Evolutionary conservation across 2,888 invertebrate species (phyloP), one percentile per base, ranked within the genome.

Genomic region (Leptothorax acervorum): DNA sequence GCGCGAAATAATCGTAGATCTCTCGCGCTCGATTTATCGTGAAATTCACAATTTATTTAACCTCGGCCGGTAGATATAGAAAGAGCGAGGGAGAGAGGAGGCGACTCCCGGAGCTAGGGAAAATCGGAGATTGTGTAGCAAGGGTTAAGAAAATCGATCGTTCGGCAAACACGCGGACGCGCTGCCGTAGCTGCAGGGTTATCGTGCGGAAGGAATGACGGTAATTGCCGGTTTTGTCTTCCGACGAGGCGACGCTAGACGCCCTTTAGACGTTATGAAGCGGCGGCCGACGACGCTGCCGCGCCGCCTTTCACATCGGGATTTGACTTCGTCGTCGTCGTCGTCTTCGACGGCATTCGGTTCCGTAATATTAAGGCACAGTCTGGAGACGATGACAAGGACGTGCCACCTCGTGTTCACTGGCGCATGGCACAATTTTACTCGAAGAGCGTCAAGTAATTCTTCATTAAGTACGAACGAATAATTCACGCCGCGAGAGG

Each of bases 381-480:
- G 70, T 53, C 68, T 74, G 68, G 63, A 55, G 74, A 55, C 71
- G 76, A 76, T 68, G 82, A 83, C 83, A 81, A 81, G 68, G 71
- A 83, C 71, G 83, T 68, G 71, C 78, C 76, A 68, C 70, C 82
- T 83, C 86, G 86, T 83, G 83, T 60, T 79, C 86, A 79, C 86
- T 86, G 83, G 78, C 66, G 83, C 86, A 79, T 86, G 63, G 70
- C 86, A 66, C 86, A 83, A 83, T 86, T 76, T 86, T 78, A 86
- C 82, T 76, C 65, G 79, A 79, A 83, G 75, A 75, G 83, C 86
- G 79, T 82, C 83, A 70, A 83, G 75, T 79, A 62, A 86, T 86
- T 78, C 86, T 86, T 76, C 82, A 76, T 79, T 79, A 79, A 79
- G 53, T 70, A 70, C 83, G 82, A 83, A 66, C 57, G 79, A 83